Base-by-base conservation (phyloP, 2,113 vertebrate species). In the Strigops habroptila region DNA sequence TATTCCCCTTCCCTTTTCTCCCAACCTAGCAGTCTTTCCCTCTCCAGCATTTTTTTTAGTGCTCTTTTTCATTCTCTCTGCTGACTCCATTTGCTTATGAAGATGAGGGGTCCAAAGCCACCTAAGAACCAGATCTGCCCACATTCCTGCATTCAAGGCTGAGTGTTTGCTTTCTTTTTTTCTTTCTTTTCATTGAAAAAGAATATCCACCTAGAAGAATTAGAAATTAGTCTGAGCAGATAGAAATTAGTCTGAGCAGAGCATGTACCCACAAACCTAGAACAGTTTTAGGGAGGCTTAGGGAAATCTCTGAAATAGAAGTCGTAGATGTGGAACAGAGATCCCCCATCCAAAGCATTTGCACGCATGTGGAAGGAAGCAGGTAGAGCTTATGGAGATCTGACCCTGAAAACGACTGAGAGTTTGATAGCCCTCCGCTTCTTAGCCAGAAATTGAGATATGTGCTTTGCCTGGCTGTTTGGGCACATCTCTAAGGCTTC, bases 31-130 rank as follows among this genome's bases (percentile, higher is more conserved):
- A 95, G 78, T 95, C 97, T 97, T 91, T 90, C 92, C 95, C 87
- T 85, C 83, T 95, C 68, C 92, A 96, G 92, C 93, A 90, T 96
- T 96, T 97, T 96, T 97, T 96, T 97, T 92, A 96, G 93, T 93
- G 91, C 96, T 96, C 88, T 97, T 91, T 91, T 86, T 96, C 94
- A 97, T 88, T 97, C 96, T 97, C 82, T 98, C 96, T 93, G 93
- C 97, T 95, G 92, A 97, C 91, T 96, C 95, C 85, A 97, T 97
- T 97, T 96, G 95, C 89, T 86, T 97, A 96, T 92, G 70, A 97
- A 96, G 97, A 96, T 92, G 94, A 93, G 95, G 79, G 60, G 96
- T 97, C 96, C 97, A 97, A 96, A 97, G 97, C 96, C 96, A 98
- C 93, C 73, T 83, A 82, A 89, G 49, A 90, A 81, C 15, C 65